Evolutionary conservation across 2,888 invertebrate species (phyloP), one percentile per base, ranked within the genome.

Genomic region (Rhimphoctona megacephalus): DNA sequence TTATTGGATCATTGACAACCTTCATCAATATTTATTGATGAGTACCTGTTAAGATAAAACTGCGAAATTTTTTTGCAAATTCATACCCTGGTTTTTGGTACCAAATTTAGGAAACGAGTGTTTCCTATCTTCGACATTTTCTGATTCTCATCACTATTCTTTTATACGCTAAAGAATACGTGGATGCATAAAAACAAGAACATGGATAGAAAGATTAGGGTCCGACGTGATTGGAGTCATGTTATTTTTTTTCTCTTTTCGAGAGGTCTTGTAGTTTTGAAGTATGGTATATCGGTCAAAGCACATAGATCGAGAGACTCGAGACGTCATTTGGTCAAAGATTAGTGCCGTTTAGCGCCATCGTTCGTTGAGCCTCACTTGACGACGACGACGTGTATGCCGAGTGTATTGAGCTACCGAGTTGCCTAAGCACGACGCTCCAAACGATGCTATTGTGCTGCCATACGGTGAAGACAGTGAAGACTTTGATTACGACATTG

Each of bases 401-500:
- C 72, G 30, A 57, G 70, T 36, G 49, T 66, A 74, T 25, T 46
- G 39, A 64, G 86, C 84, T 87, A 61, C 85, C 73, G 81, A 64
- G 74, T 79, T 74, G 67, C 83, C 79, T 74, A 81, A 85, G 80
- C 43, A 61, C 72, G 77, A 84, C 69, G 84, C 70, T 69, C 90
- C 90, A 92, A 93, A 93, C 90, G 91, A 92, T 88, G 90, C 91
- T 90, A 93, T 93, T 93, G 93, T 93, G 88, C 88, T 87, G 80
- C 87, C 86, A 89, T 88, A 87, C 85, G 86, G 90, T 87, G 89
- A 91, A 91, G 91, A 91, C 90, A 90, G 90, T 90, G 90, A 87
- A 89, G 88, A 90, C 92, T 93, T 92, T 93, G 93, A 93, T 93
- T 93, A 92, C 93, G 90, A 93, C 91, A 93, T 93, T 93, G 93